Conservation (phyloP, 2,888 invertebrate genomes). For the Oscheius myriophilus region DNA sequence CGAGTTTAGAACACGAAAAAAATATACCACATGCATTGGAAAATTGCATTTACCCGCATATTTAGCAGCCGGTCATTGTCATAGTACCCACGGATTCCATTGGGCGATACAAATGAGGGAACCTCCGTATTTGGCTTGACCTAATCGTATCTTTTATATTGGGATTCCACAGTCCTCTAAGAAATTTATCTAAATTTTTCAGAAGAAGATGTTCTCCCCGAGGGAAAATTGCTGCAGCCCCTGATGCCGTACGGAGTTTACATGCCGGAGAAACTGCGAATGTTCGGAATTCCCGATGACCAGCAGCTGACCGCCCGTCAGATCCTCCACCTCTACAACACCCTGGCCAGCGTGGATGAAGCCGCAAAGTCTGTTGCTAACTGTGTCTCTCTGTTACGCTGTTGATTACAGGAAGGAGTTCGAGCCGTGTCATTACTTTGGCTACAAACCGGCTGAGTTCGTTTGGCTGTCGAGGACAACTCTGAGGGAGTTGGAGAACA, state of each 20-base stretch:
- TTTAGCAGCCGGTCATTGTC: too few species aligned
- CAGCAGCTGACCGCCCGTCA: slow-evolving; percentile 67
- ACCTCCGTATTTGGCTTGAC: too few species aligned
- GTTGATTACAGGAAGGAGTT: slow-evolving; percentile 55
- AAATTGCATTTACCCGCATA: too few species aligned
- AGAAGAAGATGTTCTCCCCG: not conserved
- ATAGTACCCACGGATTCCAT: too few species aligned
- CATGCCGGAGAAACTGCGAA: slow-evolving; percentile 67
- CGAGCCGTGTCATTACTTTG: slow-evolving; percentile 65
- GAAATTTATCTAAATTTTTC: not conserved
- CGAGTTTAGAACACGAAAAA: too few species aligned
- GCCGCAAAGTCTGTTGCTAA: slow-evolving; percentile 51
- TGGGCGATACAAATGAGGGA: too few species aligned
- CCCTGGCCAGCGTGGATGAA: slow-evolving; percentile 62
- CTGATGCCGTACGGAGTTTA: slow-evolving; percentile 68
- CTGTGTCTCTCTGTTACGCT: not conserved
- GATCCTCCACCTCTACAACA: slow-evolving; percentile 63
- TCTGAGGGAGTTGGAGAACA: slow-evolving; percentile 60
- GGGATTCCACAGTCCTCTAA: too few species aligned
- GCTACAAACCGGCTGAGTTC: slow-evolving; percentile 42
- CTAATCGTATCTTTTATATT: too few species aligned
- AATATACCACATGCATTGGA: too few species aligned
- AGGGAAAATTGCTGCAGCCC: slow-evolving; percentile 32
- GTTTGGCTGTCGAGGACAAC: slow-evolving; percentile 64
- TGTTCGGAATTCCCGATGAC: slow-evolving; percentile 69